These are phyloP conservation scores for Penelope pileata DNA, from an alignment of 2,113 vertebrate species.

Conservation along the genomic window DNA sequence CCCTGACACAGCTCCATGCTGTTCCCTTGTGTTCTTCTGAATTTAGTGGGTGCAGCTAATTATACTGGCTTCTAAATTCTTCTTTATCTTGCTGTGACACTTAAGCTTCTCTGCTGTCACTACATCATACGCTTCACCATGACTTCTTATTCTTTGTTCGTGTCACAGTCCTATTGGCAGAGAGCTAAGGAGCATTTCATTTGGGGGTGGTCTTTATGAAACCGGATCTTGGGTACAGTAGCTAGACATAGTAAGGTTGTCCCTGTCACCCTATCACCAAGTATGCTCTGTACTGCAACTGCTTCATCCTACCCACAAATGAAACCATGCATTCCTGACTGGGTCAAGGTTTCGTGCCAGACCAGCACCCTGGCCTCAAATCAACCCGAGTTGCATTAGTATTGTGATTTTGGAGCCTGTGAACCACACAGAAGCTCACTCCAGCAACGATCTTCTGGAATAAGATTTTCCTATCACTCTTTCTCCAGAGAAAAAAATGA, in stretches of 20 bases:
- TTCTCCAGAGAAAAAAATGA: background rate
- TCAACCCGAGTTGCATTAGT: background rate
- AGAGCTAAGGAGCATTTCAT: background rate
- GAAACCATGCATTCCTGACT: background rate
- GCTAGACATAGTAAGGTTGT: background rate
- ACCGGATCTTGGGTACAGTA: background rate
- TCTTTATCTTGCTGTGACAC: background rate
- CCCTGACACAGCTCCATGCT: background rate
- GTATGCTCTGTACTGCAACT: accelerated
- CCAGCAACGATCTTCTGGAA: background rate
- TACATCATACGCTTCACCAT: accelerated
- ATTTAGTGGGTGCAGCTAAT: background rate
- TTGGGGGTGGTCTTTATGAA: background rate
- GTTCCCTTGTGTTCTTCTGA: background rate
- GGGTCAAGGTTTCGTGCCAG: background rate
- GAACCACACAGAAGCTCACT: background rate
- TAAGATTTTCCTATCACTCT: background rate
- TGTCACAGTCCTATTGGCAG: background rate
- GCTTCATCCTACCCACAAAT: accelerated
- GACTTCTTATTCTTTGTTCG: background rate
- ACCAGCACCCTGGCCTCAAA: accelerated
- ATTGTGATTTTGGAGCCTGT: accelerated
- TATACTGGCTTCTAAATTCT: background rate
- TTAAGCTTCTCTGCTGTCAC: background rate
- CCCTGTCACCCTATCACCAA: background rate